Base-by-base conservation (phyloP, 2,113 vertebrate species). In the Sebastes fasciatus region DNA sequence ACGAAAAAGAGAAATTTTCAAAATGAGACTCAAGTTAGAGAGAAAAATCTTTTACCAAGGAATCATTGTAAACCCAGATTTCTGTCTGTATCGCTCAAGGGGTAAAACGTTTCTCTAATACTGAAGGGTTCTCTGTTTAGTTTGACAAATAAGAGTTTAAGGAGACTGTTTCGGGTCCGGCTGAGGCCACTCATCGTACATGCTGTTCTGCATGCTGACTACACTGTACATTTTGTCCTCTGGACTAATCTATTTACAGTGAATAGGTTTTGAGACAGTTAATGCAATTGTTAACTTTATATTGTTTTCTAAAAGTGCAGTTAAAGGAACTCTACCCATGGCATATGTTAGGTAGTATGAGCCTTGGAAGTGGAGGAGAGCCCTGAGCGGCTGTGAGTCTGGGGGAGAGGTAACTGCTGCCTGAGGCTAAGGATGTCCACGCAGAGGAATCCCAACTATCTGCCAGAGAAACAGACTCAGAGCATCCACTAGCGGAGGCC, bases 401-500 rank as follows among this genome's bases (percentile, higher is more conserved):
- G 81, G 80, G 80, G 84, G 66, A 80, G 88, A 77, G 77, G 70
- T 84, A 77, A 86, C 77, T 3, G 10, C 64, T 61, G 91, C 92
- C 91, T n/a, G 65, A 82, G 89, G 93, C 91, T 88, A 88, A 89
- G 91, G 93, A 94, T 94, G 92, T 93, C 71, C 83, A 76, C 70
- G 79, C 74, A 43, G 63, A 93, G 75, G 93, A 95, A 94, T 94
- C 88, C 75, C 73, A 92, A 87, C 55, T 80, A 92, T 94, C 89
- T 88, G 76, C 87, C 88, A 87, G 90, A 83, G 82, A 91, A 91
- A 90, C 83, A 87, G 83, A 85, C 77, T 64, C 67, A 4, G 83
- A 92, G 92, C 91, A 80, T 84, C 65, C 66, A 86, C 64, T 80
- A 82, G 66, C 14, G 1, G 55, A 88, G 85, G 76, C 82, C 84